A percentile compares a stretch with the other conserved stretches of the same genome.
These are phyloP conservation scores for Orycteropus afer DNA, from an alignment of 2,113 vertebrate species.

Conservation along the genomic window DNA sequence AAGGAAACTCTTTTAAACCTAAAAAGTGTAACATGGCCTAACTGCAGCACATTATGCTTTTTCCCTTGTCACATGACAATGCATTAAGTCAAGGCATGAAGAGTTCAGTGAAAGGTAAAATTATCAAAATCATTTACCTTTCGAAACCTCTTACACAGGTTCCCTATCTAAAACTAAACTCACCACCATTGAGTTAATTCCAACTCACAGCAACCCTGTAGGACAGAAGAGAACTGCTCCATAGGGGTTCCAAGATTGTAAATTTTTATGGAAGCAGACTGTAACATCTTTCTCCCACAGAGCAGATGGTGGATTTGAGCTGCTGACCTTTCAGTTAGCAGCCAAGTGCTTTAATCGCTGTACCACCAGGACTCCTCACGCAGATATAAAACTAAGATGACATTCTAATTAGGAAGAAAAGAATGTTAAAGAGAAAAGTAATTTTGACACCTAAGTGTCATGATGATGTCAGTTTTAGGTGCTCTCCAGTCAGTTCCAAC, in stretches of 20 bases:
- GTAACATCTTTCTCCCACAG: background rate
- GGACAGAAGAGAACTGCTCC: background rate
- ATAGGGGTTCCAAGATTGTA: background rate
- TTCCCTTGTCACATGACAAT: background rate
- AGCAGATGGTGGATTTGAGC: background rate
- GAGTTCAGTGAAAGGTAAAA: background rate
- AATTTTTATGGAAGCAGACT: background rate
- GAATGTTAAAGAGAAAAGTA: background rate
- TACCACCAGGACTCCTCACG: background rate
- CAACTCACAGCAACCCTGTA: background rate
- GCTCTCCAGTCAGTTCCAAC: too few species aligned
- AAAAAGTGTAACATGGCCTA: background rate
- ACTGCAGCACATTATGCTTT: background rate
- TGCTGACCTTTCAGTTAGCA: background rate
- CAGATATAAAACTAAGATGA: background rate
- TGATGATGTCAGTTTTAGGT: background rate
- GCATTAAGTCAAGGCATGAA: background rate
- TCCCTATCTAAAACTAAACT: background rate
- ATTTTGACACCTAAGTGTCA: background rate
- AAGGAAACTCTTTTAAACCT: background rate
- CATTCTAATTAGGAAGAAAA: background rate
- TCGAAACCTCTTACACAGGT: background rate
- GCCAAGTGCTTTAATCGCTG: background rate
- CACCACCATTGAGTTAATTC: background rate
- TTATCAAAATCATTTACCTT: background rate